Base-by-base conservation (phyloP, 2,888 invertebrate genomes). In the Spisula subtruncata region DNA sequence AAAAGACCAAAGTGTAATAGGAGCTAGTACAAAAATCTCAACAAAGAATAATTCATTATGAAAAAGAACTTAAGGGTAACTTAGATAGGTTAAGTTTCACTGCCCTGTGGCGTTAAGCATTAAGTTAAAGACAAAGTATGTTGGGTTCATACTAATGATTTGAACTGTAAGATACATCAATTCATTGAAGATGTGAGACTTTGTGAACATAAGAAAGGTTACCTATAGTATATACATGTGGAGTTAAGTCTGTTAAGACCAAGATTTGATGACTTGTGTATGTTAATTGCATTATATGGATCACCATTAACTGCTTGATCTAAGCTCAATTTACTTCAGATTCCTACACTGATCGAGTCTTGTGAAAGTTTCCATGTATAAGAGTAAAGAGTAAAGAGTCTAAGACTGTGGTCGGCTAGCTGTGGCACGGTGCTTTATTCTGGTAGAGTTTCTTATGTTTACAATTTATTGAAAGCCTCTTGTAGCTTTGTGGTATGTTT, bases 261-360 rank as follows among this genome's bases (percentile, higher is more conserved):
- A 2, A 32, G 32, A 71, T 71, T 10, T 29, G 32, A 71, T 32
- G 71, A 32, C 71, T n/a, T 32, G 12, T 32, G 71, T 29, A 29
- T 71, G 71, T 71, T 71, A 12, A 29, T 32, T 71, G 12, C 29
- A 71, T 71, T 71, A 71, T 71, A 71, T 10, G 29, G 71, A 71
- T 71, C 71, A 32, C 10, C 29, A 71, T 71, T 32, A 71, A 71
- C 71, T 71, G 71, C 71, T 71, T 71, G 71, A 29, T n/a, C 32
- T 32, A 8, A 32, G 71, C 71, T 32, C 32, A 14, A 8, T 71
- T 71, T 71, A 71, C 71, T 71, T 2, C 12, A 29, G 71, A 32
- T 32, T 71, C 12, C 71, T 71, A 32, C 32, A 4, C 32, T n/a
- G n/a, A n/a, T n/a, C n/a, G n/a, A n/a, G n/a, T 29, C 29, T 71